These are phyloP conservation scores for Megamerina dolium DNA, from an alignment of 2,888 invertebrate species.

Conservation along the genomic window DNA sequence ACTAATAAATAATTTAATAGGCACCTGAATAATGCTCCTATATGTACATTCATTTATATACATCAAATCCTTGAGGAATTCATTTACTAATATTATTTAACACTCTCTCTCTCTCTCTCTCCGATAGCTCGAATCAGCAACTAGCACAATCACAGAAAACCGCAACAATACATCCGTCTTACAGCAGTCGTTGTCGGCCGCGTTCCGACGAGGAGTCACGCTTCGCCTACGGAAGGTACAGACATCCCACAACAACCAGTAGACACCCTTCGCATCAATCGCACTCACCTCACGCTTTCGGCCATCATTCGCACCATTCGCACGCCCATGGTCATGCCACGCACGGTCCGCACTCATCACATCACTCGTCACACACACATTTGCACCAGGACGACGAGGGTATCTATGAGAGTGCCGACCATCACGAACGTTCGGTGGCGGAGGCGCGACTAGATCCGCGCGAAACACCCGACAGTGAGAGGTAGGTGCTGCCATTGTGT, in stretches of 20 bases:
- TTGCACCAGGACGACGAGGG: slow-evolving; percentile 72
- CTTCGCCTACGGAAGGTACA: slow-evolving; percentile 67
- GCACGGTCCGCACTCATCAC: slow-evolving; percentile 51
- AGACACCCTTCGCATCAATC: slow-evolving; percentile 54
- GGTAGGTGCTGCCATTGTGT: slow-evolving; percentile 61
- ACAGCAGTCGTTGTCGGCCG: slow-evolving; percentile 56
- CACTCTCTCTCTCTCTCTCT: slow-evolving; percentile 11
- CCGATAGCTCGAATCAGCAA: slow-evolving; percentile 49
- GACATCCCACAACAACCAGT: slow-evolving; percentile 47
- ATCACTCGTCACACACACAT: slow-evolving; percentile 55
- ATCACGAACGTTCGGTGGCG: slow-evolving; percentile 60
- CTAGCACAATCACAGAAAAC: slow-evolving; percentile 52
- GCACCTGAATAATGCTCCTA: slow-evolving; percentile 16
- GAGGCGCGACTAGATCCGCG: slow-evolving; percentile 59
- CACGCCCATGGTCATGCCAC: slow-evolving; percentile 50
- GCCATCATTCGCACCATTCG: slow-evolving; percentile 51
- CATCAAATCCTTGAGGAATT: slow-evolving; percentile 6
- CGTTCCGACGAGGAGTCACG: slow-evolving; percentile 65
- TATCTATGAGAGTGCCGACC: slow-evolving; percentile 80
- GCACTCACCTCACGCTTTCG: slow-evolving; percentile 52
- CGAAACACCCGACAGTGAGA: slow-evolving; percentile 83
- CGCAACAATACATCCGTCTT: slow-evolving; percentile 52
- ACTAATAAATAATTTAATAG: slow-evolving; percentile 7
- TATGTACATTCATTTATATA: background rate
- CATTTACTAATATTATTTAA: too few relatives aligned